Evolutionary conservation across 2,888 invertebrate species (phyloP).

Genomic region (Iselma pallidipennis): DNA sequence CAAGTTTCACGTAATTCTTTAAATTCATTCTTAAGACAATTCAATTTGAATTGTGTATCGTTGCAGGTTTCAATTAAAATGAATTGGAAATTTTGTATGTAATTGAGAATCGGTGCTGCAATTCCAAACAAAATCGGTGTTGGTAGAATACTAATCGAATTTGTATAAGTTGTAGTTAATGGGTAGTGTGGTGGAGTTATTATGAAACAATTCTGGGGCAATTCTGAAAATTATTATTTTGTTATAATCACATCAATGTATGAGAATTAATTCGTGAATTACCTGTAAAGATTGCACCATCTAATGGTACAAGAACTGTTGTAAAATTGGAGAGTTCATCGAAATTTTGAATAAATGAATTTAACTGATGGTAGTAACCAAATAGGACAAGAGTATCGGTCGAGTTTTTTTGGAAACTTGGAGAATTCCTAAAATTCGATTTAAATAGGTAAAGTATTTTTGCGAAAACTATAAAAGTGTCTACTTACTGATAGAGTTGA

Average conservation of each 20-base stretch:
- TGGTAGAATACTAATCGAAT: constrained; percentile 41
- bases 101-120: constrained; percentile 46
- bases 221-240: constrained; percentile 39
- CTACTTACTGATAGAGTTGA: constrained; percentile 45
- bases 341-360: constrained; percentile 25
- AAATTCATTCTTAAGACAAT: constrained; percentile 41
- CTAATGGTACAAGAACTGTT: constrained; percentile 37
- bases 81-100: constrained; percentile 36
- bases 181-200: constrained; percentile 45
- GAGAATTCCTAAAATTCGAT: constrained; percentile 6
- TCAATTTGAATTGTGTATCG: constrained; percentile 43
- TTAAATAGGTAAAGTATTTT: too few species aligned
- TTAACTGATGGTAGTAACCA: constrained; percentile 36
- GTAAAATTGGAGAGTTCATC: constrained; percentile 18
- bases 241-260: background rate
- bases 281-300: constrained; percentile 42
- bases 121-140: constrained; percentile 50
- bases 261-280: constrained; percentile 10
- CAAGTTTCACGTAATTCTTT: constrained; percentile 8
- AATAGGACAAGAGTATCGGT: constrained; percentile 42
- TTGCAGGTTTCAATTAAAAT: constrained; percentile 45
- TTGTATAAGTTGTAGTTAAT: constrained; percentile 31
- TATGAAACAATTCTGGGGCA: constrained; percentile 47
- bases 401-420: constrained; percentile 8
- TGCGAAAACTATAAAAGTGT: too few species aligned